These are phyloP conservation scores for Phyllostomus hastatus DNA, from an alignment of 2,113 vertebrate species.

Conservation along the genomic window DNA sequence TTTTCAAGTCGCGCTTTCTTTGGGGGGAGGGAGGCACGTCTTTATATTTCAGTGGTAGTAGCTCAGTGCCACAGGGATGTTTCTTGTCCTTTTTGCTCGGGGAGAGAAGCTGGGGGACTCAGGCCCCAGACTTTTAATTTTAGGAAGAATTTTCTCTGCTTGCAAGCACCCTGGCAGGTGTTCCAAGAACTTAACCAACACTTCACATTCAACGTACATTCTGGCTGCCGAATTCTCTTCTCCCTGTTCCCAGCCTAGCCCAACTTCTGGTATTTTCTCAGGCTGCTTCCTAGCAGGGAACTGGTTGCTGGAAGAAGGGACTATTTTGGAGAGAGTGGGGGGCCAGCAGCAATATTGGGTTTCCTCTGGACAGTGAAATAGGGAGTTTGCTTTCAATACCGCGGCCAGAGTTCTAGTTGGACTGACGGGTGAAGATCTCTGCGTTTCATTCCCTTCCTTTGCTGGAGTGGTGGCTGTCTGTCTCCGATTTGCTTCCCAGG, in stretches of 20 bases:
- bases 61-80: not conserved
- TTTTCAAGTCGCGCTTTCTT: not conserved
- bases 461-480: not conserved
- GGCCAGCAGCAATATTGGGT: not conserved
- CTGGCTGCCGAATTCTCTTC: not conserved
- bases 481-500: not conserved
- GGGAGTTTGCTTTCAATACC: not conserved
- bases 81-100: not conserved
- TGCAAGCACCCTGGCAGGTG: not conserved
- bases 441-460: not conserved
- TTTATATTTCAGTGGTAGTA: not conserved
- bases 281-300: not conserved
- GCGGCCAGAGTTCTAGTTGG: not conserved
- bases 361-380: not conserved
- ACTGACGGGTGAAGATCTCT: not conserved
- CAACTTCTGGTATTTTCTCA: not conserved
- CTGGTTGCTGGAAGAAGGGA: not conserved
- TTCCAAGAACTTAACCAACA: not conserved
- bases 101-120: conserved; percentile 41
- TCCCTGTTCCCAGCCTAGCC: not conserved
- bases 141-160: not conserved
- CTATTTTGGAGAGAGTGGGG: not conserved
- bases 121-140: not conserved
- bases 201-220: not conserved
- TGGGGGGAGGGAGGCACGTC: not conserved